phyloP scores from a whole-genome alignment of 2,888 invertebrate species.

The Drosophila barbarae region DNA sequence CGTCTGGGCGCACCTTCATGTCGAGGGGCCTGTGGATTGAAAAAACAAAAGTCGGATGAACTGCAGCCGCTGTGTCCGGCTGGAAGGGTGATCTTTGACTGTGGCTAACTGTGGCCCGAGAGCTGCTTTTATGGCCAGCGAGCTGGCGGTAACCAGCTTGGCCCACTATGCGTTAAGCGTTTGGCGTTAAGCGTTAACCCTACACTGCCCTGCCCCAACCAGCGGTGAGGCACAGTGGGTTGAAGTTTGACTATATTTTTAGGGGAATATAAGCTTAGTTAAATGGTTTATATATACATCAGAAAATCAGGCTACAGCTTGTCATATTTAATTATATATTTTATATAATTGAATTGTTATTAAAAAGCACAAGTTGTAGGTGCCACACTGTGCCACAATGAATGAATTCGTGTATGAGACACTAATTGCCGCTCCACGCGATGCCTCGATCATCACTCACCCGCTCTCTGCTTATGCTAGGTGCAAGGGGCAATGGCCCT shows the following conservation, averaged over 20 bases:
- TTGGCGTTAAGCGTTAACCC: slow-evolving; percentile 9
- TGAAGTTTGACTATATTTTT: neutral
- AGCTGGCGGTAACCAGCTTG: slow-evolving; percentile 20
- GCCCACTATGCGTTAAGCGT: slow-evolving; percentile 6
- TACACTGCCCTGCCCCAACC: slow-evolving; percentile 9
- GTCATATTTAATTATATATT: neutral
- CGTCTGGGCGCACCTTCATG: slow-evolving; percentile 61
- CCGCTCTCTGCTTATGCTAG: neutral
- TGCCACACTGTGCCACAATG: slow-evolving; percentile 24
- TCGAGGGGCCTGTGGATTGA: slow-evolving; percentile 35
- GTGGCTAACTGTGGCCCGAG: slow-evolving; percentile 38
- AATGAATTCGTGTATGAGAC: slow-evolving; percentile 54
- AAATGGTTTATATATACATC: neutral
- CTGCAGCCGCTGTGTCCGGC: slow-evolving; percentile 31
- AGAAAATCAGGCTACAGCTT: neutral
- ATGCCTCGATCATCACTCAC: slow-evolving; percentile 25
- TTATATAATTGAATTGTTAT: neutral
- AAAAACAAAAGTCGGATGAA: slow-evolving; percentile 16
- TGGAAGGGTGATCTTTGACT: slow-evolving; percentile 60
- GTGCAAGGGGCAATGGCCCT: slow-evolving; percentile 25
- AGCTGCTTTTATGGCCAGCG: slow-evolving; percentile 54
- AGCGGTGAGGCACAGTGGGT: slow-evolving; percentile 7
- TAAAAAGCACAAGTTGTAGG: neutral
- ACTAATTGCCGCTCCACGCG: slow-evolving; percentile 69
- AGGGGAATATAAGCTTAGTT: neutral